A percentile compares a stretch with the other conserved stretches of the same genome.
These are phyloP conservation scores for Ophraella communa DNA, from an alignment of 2,888 invertebrate genomes.

Conservation along the genomic window DNA sequence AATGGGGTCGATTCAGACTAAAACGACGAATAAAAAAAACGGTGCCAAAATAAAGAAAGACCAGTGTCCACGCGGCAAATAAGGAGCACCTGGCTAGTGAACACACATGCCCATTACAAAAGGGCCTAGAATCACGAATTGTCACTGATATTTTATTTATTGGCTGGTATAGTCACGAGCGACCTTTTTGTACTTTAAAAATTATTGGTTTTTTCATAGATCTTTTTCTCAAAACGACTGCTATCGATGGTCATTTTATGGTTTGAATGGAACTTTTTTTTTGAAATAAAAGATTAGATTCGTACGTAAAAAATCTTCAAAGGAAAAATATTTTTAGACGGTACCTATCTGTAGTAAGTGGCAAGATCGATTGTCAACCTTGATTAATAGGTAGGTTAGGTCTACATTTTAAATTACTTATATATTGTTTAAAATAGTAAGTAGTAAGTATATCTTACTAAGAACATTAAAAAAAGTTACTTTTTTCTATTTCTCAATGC, in stretches of 20 bases:
- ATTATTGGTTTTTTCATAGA: conserved; percentile 43
- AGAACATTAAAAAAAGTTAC: too few species aligned
- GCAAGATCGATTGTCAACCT: neutral
- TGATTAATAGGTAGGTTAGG: too few species aligned
- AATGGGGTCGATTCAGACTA: conserved; percentile 10
- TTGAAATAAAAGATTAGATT: conserved; percentile 8
- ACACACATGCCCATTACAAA: conserved; percentile 46
- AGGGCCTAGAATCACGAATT: conserved; percentile 53
- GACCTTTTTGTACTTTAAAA: conserved; percentile 46
- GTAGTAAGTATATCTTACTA: too few species aligned
- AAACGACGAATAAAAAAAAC: conserved; percentile 30
- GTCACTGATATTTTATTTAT: conserved; percentile 61
- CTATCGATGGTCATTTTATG: conserved; percentile 37
- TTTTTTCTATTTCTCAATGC: too few species aligned
- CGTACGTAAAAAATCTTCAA: conserved; percentile 2
- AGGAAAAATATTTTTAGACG: neutral
- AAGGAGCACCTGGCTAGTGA: conserved; percentile 43
- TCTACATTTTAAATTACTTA: too few species aligned
- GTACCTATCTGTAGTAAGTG: neutral
- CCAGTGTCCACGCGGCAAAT: conserved; percentile 44
- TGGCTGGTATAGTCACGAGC: conserved; percentile 50
- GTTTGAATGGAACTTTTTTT: conserved; percentile 28
- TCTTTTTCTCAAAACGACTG: conserved; percentile 33
- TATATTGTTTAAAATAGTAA: too few species aligned
- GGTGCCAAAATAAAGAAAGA: conserved; percentile 24